Evolutionary conservation across 2,113 vertebrate species (phyloP).

Genomic region (Oryzias javanicus): DNA sequence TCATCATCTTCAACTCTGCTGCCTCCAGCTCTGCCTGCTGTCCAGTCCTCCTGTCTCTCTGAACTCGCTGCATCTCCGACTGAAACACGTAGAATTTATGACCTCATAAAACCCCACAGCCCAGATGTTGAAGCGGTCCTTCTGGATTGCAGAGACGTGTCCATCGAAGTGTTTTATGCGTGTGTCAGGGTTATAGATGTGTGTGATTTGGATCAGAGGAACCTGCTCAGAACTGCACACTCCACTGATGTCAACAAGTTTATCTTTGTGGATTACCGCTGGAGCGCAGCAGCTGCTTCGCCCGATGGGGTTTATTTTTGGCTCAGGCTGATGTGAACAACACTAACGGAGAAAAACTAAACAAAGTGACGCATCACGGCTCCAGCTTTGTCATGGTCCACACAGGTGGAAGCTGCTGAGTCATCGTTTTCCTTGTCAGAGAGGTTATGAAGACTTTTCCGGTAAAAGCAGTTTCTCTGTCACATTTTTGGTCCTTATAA

Average conservation of each 20-base stretch:
- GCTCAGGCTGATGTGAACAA: conserved; percentile 12
- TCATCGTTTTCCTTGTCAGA: background rate
- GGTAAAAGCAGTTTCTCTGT: too few species aligned
- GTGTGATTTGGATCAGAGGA: background rate
- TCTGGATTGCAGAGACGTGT: too few species aligned
- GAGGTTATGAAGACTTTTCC: background rate
- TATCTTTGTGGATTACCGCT: conserved; percentile 50
- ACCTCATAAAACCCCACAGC: too few species aligned
- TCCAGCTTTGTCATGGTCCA: background rate
- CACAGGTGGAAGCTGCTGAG: background rate
- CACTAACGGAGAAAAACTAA: conserved; percentile 15
- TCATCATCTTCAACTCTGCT: too few species aligned
- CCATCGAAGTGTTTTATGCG: background rate
- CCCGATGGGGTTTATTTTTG: conserved; percentile 43
- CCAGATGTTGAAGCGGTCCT: too few species aligned
- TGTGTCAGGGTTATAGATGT: background rate
- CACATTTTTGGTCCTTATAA: too few species aligned
- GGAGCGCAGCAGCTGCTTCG: conserved; percentile 7
- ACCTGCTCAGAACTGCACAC: conserved; percentile 1
- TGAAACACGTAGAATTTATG: too few species aligned
- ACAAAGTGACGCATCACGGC: conserved; percentile 14
- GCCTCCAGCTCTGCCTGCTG: too few species aligned
- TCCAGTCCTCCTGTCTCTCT: too few species aligned
- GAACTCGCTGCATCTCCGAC: too few species aligned
- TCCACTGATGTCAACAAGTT: conserved; percentile 47